phyloP scores from a whole-genome alignment of 2,888 invertebrate species.

The Oscheius sp. region DNA sequence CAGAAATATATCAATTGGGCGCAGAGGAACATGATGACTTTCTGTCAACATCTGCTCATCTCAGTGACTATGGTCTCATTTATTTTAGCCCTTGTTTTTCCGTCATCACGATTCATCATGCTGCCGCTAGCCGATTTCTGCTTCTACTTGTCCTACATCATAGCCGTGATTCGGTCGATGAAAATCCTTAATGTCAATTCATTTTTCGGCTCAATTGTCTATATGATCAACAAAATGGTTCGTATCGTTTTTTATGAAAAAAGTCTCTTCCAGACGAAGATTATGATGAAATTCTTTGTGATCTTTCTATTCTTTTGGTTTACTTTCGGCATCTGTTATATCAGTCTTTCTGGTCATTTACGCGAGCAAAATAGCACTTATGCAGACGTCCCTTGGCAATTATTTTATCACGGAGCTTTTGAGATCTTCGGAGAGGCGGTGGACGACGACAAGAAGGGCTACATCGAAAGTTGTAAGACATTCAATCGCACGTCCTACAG shows the following conservation, averaged over 20 bases:
- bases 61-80: slow-evolving; percentile 35
- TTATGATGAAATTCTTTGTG: slow-evolving; percentile 49
- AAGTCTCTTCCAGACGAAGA: slow-evolving; percentile 36
- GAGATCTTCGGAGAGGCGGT: slow-evolving; percentile 55
- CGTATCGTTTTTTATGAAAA: background rate
- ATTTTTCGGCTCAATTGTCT: slow-evolving; percentile 49
- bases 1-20: slow-evolving; percentile 40
- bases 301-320: slow-evolving; percentile 54
- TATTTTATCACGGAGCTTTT: slow-evolving; percentile 53
- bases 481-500: slow-evolving; percentile 28
- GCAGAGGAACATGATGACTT: slow-evolving; percentile 36
- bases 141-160: slow-evolving; percentile 51
- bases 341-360: slow-evolving; percentile 40
- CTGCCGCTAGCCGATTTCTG: slow-evolving; percentile 36
- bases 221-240: slow-evolving; percentile 50
- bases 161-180: slow-evolving; percentile 48
- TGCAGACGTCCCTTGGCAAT: slow-evolving; percentile 45
- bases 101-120: slow-evolving; percentile 29
- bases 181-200: slow-evolving; percentile 49
- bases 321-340: slow-evolving; percentile 49
- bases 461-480: background rate
- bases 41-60: slow-evolving; percentile 39
- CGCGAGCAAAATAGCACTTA: slow-evolving; percentile 33
- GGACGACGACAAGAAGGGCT: slow-evolving; percentile 45
- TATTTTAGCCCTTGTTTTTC: slow-evolving; percentile 34